Conservation (phyloP, 2,113 vertebrate genomes). For the Hypocryptadius cinnamomeus region DNA sequence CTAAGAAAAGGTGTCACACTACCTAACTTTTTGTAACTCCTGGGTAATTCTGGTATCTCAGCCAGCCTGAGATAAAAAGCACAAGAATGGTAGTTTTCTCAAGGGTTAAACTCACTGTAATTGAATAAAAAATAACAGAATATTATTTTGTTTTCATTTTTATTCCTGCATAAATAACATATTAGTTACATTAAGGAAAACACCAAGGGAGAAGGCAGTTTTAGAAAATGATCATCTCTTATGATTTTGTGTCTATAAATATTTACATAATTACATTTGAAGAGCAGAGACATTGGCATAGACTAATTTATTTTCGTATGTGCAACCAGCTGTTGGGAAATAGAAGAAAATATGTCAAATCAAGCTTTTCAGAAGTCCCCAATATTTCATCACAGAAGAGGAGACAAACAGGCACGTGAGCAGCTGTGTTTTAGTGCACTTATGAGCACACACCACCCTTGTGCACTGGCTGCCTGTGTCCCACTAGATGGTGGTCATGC, state of each 20-base stretch:
- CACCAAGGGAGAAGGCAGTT: neutral
- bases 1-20: neutral
- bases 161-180: neutral
- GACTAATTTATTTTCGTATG: neutral
- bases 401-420: neutral
- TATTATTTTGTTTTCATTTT: neutral
- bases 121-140: neutral
- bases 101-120: neutral
- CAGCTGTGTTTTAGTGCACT: neutral
- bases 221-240: neutral
- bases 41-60: neutral
- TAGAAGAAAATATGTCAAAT: neutral
- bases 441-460: neutral
- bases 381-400: neutral
- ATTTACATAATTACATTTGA: neutral
- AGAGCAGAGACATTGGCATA: neutral
- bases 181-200: neutral
- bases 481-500: conserved; percentile 50
- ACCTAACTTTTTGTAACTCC: neutral
- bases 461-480: neutral
- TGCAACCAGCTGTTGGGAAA: neutral
- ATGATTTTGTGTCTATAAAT: neutral
- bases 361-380: neutral
- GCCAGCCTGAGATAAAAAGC: neutral
- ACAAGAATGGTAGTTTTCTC: neutral